Conservation (phyloP, 2,888 invertebrate species). For the Liopterus haemorrhoidalis region DNA sequence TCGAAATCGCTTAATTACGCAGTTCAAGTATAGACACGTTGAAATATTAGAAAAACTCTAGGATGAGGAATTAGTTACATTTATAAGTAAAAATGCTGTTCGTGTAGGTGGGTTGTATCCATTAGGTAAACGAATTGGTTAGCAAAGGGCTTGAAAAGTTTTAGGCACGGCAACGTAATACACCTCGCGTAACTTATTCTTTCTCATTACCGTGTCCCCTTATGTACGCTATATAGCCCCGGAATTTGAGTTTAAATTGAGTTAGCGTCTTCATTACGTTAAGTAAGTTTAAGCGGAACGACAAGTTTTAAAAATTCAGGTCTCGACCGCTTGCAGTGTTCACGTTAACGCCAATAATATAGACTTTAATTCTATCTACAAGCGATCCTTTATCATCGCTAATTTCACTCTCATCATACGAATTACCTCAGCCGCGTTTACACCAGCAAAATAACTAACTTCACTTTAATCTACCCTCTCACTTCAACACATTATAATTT, state of each 20-base stretch:
- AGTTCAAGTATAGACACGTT: no score
- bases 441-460: no score
- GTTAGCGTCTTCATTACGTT: slow-evolving; percentile 42
- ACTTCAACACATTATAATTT: no score
- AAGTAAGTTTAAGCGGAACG: slow-evolving; percentile 36
- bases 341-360: slow-evolving; percentile 20
- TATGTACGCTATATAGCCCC: slow-evolving; percentile 32
- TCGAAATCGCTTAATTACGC: no score
- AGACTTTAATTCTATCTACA: slow-evolving; percentile 32
- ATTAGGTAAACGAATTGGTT: no score
- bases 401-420: slow-evolving; percentile 31
- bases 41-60: no score
- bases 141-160: no score
- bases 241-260: slow-evolving; percentile 41
- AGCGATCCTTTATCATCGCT: slow-evolving; percentile 33
- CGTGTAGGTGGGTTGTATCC: no score
- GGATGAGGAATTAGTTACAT: no score
- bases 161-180: no score
- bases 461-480: no score
- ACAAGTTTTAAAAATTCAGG: slow-evolving; percentile 36
- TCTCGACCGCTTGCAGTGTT: slow-evolving; percentile 23
- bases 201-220: slow-evolving; percentile 40
- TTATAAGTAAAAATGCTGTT: no score
- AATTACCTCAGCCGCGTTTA: slow-evolving; percentile 19
- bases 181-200: slow-evolving; percentile 42